Evolutionary conservation across 2,888 invertebrate species (phyloP), one percentile per base, ranked within the genome.

Genomic region (Ochropleura plecta): DNA sequence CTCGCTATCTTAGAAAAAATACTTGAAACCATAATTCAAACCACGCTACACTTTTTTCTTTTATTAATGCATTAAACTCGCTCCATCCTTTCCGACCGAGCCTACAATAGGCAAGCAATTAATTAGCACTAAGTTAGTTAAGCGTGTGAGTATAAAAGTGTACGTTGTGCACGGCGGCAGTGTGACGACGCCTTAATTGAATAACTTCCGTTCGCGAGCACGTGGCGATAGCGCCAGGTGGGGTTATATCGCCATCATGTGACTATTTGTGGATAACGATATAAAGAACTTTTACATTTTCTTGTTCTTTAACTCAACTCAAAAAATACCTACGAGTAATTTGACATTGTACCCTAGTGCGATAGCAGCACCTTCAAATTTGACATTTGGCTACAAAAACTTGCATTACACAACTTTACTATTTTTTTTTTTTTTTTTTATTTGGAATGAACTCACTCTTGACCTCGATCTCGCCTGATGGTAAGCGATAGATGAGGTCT

Each of bases 151-250:
- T 78, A 69, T 68, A 84, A 86, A 85, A 81, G 72, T 66, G 76
- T n/a, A 46, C 44, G 67, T 65, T 59, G 49, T 57, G 78, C 68
- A 70, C 73, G 55, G 72, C 70, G 62, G 76, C 77, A 69, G 49
- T 65, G 82, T 57, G 68, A 44, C 73, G 73, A 20, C 49, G 67
- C 63, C 73, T 67, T 86, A 83, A 88, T 88, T 87, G 86, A 86
- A 87, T 88, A 88, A 85, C 82, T 86, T 86, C 73, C 79, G 75
- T 78, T 79, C 48, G 57, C 67, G 60, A 60, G 51, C 79, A 69
- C 83, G 82, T 79, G 81, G 77, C 62, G 81, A 65, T 5, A 14
- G 18, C n/a, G 60, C 59, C 76, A 69, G 81, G 81, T 79, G 79
- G 75, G 63, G 63, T 42, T 12, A 20, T 40, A n/a, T 44, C 18